Conservation (phyloP, 2,888 invertebrate genomes). For the Lithodes maja region DNA sequence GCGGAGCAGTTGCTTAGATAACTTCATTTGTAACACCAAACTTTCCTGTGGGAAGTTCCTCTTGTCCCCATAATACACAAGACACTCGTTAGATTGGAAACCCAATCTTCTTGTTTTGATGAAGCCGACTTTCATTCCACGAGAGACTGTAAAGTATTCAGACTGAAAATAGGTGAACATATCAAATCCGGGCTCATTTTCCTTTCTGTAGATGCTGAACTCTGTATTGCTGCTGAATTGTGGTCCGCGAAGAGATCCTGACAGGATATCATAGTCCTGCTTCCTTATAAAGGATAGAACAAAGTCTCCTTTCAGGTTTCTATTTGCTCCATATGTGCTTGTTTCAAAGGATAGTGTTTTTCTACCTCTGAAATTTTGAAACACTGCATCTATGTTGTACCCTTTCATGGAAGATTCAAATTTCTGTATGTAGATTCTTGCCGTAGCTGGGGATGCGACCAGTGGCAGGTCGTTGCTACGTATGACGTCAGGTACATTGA, state of each 20-base stretch:
- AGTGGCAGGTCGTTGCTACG: conserved; percentile 38
- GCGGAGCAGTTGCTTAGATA: not conserved
- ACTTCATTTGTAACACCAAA: not conserved
- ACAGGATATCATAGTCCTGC: not conserved
- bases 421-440: conserved; percentile 40
- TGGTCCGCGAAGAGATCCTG: not conserved
- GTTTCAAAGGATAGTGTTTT: conserved; percentile 4
- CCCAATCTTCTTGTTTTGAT: not conserved
- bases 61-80: not conserved
- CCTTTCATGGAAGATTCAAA: conserved; percentile 43
- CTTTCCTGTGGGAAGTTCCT: not conserved
- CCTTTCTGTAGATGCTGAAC: not conserved
- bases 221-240: not conserved
- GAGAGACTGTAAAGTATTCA: not conserved
- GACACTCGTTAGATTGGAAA: not conserved
- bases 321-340: not conserved
- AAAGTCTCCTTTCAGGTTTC: not conserved
- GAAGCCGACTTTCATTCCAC: not conserved
- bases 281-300: not conserved
- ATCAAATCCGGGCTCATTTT: not conserved
- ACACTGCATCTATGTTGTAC: conserved; percentile 10
- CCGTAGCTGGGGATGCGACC: conserved; percentile 5
- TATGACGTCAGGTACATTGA: conserved; percentile 42
- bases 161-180: not conserved
- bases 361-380: not conserved